Evolutionary conservation across 2,888 invertebrate species (phyloP).

Genomic region (Agonum fuliginosum): DNA sequence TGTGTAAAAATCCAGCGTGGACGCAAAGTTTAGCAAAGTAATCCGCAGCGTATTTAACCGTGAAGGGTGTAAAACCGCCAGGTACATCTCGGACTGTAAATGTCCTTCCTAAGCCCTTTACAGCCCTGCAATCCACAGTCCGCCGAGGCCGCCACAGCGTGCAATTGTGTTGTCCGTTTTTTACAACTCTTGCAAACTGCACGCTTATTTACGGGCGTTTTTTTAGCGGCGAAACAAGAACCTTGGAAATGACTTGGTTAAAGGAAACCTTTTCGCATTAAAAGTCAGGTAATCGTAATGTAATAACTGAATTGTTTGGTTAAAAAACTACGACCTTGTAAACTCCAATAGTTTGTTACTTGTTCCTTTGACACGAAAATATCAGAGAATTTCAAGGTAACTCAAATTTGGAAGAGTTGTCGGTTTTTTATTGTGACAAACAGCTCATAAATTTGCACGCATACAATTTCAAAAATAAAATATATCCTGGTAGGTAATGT

Average conservation of each 20-base stretch:
- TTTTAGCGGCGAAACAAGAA: slow-evolving; percentile 9
- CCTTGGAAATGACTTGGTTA: slow-evolving; percentile 45
- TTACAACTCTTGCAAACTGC: slow-evolving; percentile 50
- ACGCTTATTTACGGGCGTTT: slow-evolving; percentile 25
- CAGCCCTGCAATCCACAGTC: slow-evolving; percentile 15
- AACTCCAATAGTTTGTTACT: not conserved
- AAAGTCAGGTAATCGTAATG: slow-evolving; percentile 21
- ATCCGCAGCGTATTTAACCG: slow-evolving; percentile 10
- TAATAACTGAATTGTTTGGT: slow-evolving; percentile 16
- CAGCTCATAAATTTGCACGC: no score
- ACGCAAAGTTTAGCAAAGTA: no score
- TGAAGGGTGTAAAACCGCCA: slow-evolving; percentile 25
- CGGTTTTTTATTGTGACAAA: no score
- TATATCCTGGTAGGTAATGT: no score
- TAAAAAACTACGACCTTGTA: slow-evolving; percentile 34
- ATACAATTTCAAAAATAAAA: no score
- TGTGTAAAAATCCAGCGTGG: no score
- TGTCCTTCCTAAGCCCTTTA: slow-evolving; percentile 23
- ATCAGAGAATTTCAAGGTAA: slow-evolving; percentile 17
- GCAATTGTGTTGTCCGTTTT: slow-evolving; percentile 48
- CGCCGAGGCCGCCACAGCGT: slow-evolving; percentile 1
- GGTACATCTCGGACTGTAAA: slow-evolving; percentile 28
- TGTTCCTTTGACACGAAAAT: not conserved
- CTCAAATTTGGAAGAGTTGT: slow-evolving; percentile 2
- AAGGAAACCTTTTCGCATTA: slow-evolving; percentile 19